Conservation (phyloP, 2,797 vertebrate genomes). For the Parauchenoglanis punctatus region DNA sequence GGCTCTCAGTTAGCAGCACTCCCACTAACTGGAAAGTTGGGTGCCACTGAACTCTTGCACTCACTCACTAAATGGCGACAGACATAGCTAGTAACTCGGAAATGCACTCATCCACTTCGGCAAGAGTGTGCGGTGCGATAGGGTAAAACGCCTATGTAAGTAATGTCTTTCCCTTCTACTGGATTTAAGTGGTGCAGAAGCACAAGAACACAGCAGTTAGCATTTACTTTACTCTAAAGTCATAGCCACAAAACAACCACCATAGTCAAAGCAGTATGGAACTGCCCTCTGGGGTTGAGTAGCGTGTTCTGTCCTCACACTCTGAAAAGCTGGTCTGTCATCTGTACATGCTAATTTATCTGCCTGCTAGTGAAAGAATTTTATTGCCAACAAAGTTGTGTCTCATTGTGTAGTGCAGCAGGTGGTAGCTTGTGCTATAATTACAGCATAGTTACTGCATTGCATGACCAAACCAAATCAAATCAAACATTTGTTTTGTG, state of each 20-base stretch:
- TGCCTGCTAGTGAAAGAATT: neutral
- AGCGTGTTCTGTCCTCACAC: neutral
- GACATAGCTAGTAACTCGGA: constrained; percentile 24
- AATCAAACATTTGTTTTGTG: no score
- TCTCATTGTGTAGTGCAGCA: neutral
- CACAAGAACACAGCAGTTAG: neutral
- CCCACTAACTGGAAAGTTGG: constrained; percentile 25
- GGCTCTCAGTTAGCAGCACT: constrained; percentile 45
- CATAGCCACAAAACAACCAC: neutral
- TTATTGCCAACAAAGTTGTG: neutral
- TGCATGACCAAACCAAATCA: neutral
- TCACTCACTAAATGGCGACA: constrained; percentile 34
- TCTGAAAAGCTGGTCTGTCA: neutral
- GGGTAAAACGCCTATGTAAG: constrained; percentile 3
- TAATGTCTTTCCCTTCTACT: constrained; percentile 1
- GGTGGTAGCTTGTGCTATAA: neutral
- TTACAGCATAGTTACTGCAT: neutral
- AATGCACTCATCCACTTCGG: constrained; percentile 21
- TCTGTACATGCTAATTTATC: neutral
- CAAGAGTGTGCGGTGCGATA: neutral
- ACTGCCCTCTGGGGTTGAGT: no score
- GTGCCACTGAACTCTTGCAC: constrained; percentile 45
- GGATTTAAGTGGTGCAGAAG: neutral
- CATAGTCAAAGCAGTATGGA: neutral
- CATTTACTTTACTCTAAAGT: constrained; percentile 5